A percentile compares a stretch with the other conserved stretches of the same genome.
Conservation (phyloP, 2,797 vertebrate species). For the Artibeus lituratus region DNA sequence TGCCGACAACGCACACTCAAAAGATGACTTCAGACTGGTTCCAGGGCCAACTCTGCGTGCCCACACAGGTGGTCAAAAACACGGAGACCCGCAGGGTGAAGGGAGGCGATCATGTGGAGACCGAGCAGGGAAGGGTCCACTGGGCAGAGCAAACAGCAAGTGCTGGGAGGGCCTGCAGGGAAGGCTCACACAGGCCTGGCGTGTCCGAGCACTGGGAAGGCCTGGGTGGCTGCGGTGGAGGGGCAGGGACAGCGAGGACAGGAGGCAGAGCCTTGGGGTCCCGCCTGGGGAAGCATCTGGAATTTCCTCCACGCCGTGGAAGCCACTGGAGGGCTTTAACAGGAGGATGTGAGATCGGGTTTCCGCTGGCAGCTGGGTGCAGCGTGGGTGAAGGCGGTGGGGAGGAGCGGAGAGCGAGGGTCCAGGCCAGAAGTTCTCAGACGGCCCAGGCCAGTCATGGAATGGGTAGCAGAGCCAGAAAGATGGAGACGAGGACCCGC, state of each 20-base stretch:
- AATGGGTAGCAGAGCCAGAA: background rate
- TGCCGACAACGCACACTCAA: background rate
- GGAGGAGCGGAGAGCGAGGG: background rate
- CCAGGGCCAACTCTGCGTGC: background rate
- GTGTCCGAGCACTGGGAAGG: background rate
- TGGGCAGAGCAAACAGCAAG: background rate
- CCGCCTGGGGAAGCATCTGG: background rate
- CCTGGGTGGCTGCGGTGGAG: accelerated
- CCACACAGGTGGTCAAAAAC: background rate
- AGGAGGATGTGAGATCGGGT: background rate
- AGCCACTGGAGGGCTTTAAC: background rate
- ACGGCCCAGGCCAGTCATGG: background rate
- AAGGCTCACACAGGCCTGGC: accelerated
- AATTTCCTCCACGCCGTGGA: background rate
- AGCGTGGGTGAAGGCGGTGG: accelerated
- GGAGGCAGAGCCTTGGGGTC: background rate
- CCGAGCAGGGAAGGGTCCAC: accelerated
- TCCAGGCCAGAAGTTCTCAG: background rate
- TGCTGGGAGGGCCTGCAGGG: background rate
- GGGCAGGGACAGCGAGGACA: background rate
- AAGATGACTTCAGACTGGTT: constrained; percentile 1
- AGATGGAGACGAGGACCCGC: background rate
- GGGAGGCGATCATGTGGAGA: background rate
- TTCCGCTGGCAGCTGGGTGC: background rate
- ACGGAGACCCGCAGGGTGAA: background rate